Evolutionary conservation across 2,113 vertebrate genomes (phyloP).

Genomic region (Cebus imitator): DNA sequence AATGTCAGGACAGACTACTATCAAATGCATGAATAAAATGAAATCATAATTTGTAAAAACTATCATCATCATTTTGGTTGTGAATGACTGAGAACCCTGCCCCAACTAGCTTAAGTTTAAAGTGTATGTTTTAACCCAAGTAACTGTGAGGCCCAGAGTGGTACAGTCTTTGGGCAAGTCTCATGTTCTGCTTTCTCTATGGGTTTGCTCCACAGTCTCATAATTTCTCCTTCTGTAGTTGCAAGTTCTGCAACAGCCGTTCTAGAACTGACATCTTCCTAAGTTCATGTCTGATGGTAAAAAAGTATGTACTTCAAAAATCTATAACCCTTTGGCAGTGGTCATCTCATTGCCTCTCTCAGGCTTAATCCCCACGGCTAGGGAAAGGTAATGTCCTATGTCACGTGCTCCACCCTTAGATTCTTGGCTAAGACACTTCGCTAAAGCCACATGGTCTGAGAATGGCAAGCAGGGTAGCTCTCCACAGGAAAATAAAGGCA

Average conservation of each 20-base stretch:
- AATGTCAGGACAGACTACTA: background rate
- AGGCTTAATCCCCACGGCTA: background rate
- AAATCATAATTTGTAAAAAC: background rate
- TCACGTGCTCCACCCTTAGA: background rate
- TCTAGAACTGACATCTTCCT: background rate
- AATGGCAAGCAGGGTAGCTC: accelerated
- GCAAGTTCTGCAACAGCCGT: background rate
- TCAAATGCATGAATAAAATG: background rate
- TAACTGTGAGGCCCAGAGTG: background rate
- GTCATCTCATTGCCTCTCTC: background rate
- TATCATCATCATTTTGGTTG: background rate
- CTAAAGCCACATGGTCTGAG: background rate
- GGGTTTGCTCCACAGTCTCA: background rate
- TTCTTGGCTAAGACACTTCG: background rate
- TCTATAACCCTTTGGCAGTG: no score
- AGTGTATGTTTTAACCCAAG: background rate
- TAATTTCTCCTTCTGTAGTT: background rate
- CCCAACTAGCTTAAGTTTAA: background rate
- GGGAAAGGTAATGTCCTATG: background rate
- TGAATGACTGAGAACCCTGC: background rate
- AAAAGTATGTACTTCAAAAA: background rate
- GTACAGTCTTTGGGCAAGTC: no score
- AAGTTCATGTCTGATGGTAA: background rate
- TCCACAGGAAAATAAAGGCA: background rate
- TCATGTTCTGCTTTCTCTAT: background rate